phyloP scores from a whole-genome alignment of 1,140 invertebrate genomes.

The Elymnias hypermnestra region DNA sequence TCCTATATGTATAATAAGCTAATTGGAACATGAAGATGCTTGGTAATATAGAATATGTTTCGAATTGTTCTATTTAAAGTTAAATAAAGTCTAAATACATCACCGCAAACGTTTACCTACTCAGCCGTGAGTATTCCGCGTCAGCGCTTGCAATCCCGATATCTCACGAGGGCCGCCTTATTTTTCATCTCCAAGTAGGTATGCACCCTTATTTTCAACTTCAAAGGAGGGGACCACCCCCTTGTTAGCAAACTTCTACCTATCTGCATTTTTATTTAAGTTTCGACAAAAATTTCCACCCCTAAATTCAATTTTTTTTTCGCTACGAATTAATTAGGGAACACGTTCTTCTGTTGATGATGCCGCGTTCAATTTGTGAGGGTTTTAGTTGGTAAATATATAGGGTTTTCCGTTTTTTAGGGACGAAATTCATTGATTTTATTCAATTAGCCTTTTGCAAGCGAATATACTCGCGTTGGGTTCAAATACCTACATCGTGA shows the following conservation, averaged over 20 bases:
- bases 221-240: conserved; percentile 49
- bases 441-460: background rate
- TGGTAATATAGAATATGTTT: no score
- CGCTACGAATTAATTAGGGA: conserved; percentile 62
- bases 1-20: no score
- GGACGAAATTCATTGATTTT: conserved; percentile 2
- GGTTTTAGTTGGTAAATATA: conserved; percentile 28
- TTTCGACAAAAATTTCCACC: conserved; percentile 62
- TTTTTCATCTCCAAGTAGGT: conserved; percentile 49
- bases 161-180: conserved; percentile 28
- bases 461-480: no score
- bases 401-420: conserved; percentile 8
- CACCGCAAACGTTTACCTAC: conserved; percentile 5
- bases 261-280: conserved; percentile 74
- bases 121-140: conserved; percentile 4
- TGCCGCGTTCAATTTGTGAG: conserved; percentile 36
- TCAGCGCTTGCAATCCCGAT: conserved; percentile 10
- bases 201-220: conserved; percentile 40
- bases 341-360: conserved; percentile 46
- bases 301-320: conserved; percentile 65
- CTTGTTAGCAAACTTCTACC: conserved; percentile 67
- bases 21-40: no score
- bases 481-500: no score
- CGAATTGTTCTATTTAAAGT: no score
- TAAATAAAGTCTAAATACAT: background rate